Evolutionary conservation across 2,113 vertebrate genomes (phyloP).

Genomic region (Mus spicilegus): DNA sequence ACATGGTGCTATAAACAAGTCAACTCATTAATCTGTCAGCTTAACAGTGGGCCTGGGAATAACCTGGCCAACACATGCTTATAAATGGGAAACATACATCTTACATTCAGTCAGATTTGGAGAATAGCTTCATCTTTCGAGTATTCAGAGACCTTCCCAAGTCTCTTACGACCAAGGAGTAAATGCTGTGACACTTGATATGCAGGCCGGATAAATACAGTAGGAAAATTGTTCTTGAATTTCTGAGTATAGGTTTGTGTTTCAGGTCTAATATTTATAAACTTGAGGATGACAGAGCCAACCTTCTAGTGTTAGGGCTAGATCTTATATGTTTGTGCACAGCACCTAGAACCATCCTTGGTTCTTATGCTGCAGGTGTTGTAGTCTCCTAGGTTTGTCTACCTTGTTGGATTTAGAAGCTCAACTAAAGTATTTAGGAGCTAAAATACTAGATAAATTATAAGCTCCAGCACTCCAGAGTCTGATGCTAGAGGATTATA

Average conservation of each 20-base stretch:
- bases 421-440: constrained; percentile 14
- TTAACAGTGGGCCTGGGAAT: constrained; percentile 31
- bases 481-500: background rate
- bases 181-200: constrained; percentile 12
- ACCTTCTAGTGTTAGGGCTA: background rate
- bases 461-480: background rate
- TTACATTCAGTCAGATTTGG: constrained; percentile 29
- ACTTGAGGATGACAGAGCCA: background rate
- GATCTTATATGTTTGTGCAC: background rate
- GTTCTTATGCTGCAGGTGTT: background rate
- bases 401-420: constrained; percentile 17
- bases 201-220: background rate
- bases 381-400: constrained; percentile 22
- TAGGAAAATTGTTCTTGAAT: constrained; percentile 37
- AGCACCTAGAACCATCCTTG: background rate
- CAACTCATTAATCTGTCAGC: constrained; percentile 49
- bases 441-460: background rate
- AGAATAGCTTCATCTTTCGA: constrained; percentile 43
- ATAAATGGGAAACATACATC: constrained; percentile 54
- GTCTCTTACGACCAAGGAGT: background rate
- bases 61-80: constrained; percentile 31
- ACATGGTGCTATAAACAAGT: constrained; percentile 17
- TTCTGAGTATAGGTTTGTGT: constrained; percentile 16
- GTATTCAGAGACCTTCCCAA: background rate
- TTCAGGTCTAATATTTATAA: constrained; percentile 37